Conservation (phyloP, 2,113 vertebrate genomes). For the Alces alces region DNA sequence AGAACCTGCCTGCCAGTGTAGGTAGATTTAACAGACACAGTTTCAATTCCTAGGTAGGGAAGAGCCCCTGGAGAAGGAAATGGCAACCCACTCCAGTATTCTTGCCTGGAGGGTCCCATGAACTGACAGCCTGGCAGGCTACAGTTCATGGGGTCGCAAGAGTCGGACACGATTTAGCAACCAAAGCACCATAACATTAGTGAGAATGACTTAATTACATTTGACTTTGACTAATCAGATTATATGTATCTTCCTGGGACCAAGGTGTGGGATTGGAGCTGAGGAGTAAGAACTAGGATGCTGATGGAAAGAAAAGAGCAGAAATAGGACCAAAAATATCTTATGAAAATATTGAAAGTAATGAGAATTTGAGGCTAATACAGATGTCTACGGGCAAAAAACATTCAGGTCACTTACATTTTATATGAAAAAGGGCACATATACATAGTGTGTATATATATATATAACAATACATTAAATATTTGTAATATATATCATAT, state of each 20-base stretch:
- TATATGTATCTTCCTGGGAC: background rate
- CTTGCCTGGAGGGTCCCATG: background rate
- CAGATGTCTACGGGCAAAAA: background rate
- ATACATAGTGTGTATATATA: background rate
- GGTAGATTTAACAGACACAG: background rate
- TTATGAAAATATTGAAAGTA: background rate
- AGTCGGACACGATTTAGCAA: rapidly evolving
- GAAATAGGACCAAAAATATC: background rate
- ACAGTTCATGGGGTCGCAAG: background rate
- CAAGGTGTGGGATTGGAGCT: background rate
- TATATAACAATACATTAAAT: background rate
- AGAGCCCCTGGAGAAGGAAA: background rate
- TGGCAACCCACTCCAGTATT: background rate
- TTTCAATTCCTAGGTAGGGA: background rate
- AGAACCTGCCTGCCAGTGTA: background rate
- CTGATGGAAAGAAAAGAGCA: background rate
- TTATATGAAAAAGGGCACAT: background rate
- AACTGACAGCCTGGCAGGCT: background rate
- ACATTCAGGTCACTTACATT: background rate
- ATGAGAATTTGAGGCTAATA: background rate
- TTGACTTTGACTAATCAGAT: background rate
- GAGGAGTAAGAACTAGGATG: background rate
- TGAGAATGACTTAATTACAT: background rate
- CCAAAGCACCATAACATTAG: background rate
- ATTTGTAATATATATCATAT: background rate